These are phyloP conservation scores for Andrena praecox DNA, from an alignment of 2,888 invertebrate species.

Conservation along the genomic window DNA sequence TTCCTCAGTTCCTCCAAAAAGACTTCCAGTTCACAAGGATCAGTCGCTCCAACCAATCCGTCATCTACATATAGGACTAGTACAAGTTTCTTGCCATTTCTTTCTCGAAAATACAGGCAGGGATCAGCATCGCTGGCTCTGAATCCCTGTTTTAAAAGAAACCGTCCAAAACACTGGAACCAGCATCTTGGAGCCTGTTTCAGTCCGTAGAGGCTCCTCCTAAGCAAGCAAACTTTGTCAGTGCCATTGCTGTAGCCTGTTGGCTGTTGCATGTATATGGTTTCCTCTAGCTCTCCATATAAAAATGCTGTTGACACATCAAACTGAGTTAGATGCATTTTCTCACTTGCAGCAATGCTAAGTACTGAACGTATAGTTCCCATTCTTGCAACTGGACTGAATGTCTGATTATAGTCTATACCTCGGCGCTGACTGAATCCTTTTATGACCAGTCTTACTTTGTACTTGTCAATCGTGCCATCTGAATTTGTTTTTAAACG, in stretches of 20 bases:
- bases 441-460: conserved; percentile 59
- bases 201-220: not conserved
- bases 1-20: not conserved
- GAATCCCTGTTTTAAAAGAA: not conserved
- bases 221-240: not conserved
- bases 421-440: conserved; percentile 56
- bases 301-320: conserved; percentile 66
- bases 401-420: conserved; percentile 58
- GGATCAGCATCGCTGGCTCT: not conserved
- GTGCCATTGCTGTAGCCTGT: not conserved
- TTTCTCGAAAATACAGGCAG: not conserved
- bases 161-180: not conserved
- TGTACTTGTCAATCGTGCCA: no score
- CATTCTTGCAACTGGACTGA: conserved; percentile 51
- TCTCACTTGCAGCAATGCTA: conserved; percentile 47
- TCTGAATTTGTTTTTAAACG: not conserved
- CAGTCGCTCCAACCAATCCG: not conserved
- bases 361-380: conserved; percentile 42
- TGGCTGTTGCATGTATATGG: conserved; percentile 58
- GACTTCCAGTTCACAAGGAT: not conserved
- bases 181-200: not conserved
- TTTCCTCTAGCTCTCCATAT: conserved; percentile 52
- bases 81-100: not conserved
- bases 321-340: conserved; percentile 61
- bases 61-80: not conserved